These are phyloP conservation scores for Dasypus novemcinctus DNA, from an alignment of 2,113 vertebrate species.

Conservation along the genomic window DNA sequence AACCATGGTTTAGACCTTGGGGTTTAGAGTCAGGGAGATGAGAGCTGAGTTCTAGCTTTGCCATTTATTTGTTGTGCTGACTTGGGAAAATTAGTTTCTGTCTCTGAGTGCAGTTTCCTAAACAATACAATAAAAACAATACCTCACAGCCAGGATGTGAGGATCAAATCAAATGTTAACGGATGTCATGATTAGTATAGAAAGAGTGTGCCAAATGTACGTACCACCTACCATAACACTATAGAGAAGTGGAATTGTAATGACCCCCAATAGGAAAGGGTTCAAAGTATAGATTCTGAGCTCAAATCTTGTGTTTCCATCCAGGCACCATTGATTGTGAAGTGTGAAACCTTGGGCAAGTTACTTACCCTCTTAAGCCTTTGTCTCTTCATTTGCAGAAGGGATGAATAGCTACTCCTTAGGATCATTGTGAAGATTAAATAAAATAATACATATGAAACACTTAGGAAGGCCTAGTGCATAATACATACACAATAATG, in stretches of 20 bases:
- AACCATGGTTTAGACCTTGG: neutral
- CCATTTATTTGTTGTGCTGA: neutral
- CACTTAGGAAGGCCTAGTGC: neutral
- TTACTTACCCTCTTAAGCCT: neutral
- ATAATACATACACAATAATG: neutral
- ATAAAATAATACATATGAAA: neutral
- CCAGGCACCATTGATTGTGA: neutral
- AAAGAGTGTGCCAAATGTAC: neutral
- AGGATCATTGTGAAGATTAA: neutral
- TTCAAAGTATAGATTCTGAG: neutral
- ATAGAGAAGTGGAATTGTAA: neutral
- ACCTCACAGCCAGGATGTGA: neutral
- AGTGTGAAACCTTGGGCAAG: neutral
- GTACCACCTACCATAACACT: slow-evolving; percentile 3
- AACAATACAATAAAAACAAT: neutral
- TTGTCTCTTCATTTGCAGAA: neutral
- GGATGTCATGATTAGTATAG: neutral
- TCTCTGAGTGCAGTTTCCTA: neutral
- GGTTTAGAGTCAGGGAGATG: neutral
- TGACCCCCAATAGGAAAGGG: neutral
- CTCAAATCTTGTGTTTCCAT: neutral
- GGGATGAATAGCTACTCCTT: neutral
- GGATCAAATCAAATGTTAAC: neutral
- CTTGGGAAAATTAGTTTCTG: neutral
- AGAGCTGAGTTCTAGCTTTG: neutral